Evolutionary conservation across 2,797 vertebrate genomes (phyloP).

Genomic region (Zenarchopterus dispar): DNA sequence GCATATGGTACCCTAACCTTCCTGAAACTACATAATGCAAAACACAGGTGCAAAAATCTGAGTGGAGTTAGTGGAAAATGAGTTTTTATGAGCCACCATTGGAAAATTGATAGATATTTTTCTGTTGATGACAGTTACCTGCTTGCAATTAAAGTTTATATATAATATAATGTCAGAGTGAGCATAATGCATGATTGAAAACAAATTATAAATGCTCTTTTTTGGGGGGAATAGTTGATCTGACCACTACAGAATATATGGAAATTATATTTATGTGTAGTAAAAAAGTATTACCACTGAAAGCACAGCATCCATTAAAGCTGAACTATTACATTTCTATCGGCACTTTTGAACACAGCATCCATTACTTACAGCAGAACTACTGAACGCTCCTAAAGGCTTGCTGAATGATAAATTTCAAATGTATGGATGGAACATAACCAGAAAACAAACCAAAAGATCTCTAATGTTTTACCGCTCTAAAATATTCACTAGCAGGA

Average conservation of each 20-base stretch:
- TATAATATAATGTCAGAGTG: slow-evolving; percentile 77
- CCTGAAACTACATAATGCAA: slow-evolving; percentile 11
- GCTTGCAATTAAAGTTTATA: slow-evolving; percentile 77
- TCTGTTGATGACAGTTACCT: slow-evolving; percentile 72
- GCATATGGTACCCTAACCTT: background rate
- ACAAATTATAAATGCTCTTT: slow-evolving; percentile 77
- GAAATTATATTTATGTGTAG: slow-evolving; percentile 76
- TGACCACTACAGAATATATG: slow-evolving; percentile 77
- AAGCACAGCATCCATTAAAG: slow-evolving; percentile 64
- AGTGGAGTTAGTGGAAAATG: slow-evolving; percentile 69
- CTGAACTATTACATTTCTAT: slow-evolving; percentile 62
- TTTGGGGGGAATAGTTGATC: slow-evolving; percentile 67
- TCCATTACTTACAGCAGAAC: slow-evolving; percentile 62
- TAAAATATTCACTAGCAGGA: background rate
- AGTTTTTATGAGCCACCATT: slow-evolving; percentile 68
- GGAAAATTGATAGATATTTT: slow-evolving; percentile 77
- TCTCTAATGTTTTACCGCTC: background rate
- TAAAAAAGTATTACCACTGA: slow-evolving; percentile 76
- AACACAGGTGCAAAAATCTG: slow-evolving; percentile 30
- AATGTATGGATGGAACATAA: slow-evolving; percentile 34
- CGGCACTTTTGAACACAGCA: slow-evolving; percentile 57
- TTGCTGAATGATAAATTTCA: slow-evolving; percentile 40
- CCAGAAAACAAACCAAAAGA: slow-evolving; percentile 36
- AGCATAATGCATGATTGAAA: slow-evolving; percentile 75
- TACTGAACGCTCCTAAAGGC: slow-evolving; percentile 39